Base-by-base conservation (phyloP, 2,888 invertebrate species). In the Agrilus biguttatus region DNA sequence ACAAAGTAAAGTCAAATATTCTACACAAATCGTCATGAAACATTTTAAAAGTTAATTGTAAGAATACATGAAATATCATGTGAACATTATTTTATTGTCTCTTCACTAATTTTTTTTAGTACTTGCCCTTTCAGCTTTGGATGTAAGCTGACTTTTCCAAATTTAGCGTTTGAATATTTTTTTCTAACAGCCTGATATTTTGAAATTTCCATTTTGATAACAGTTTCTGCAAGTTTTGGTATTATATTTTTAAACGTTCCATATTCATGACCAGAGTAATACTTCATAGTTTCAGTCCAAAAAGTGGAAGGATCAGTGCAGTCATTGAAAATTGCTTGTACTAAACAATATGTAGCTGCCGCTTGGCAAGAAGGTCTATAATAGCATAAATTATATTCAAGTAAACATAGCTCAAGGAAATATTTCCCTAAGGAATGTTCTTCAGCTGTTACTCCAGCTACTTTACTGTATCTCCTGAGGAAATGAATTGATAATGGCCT, bases 401-500 rank as follows among this genome's bases (percentile, higher is more conserved):
- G 65, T 37, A 92, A 69, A 42, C 83, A 74, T 47, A 92, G 69
- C 63, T 97, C 96, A 56, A 92, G 74, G 45, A 96, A 76, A 63
- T 91, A 97, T 68, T 97, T 95, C 12, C 89, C 87, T 64, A 90
- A 69, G 42, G 44, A 44, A 43, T 63, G 60, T 14, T 61, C 55
- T 33, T 70, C 60, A 17, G 75, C 71, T 39, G 72, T 68, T 39
- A 84, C 86, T 37, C 70, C 69, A 1, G 73, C 73, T 8, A 77
- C 73, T 56, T 74, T 75, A 7, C 71, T 69, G 53, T 71, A 75
- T 69, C 95, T 78, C 48, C 96, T 73, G 36, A 96, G 71, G 60
- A 97, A 97, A 57, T 86, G 87, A 34, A 96, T 72, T 0, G 92
- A 84, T 45, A 90, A 71, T 0, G 97, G 95, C 51, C 85, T 75